Evolutionary conservation across 2,888 invertebrate species (phyloP).

Genomic region (Thecocarcelia acutangulata): DNA sequence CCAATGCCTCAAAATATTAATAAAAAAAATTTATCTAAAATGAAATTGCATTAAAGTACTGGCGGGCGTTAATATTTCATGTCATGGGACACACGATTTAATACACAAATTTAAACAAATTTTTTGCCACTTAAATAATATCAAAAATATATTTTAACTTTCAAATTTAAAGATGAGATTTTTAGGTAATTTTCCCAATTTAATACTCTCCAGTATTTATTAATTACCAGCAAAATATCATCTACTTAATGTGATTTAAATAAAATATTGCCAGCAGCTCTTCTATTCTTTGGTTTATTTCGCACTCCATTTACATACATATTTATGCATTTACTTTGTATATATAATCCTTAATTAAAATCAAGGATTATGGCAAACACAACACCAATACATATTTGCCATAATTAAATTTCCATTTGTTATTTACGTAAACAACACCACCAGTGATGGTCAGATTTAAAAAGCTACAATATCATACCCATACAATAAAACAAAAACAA

Average conservation of each 20-base stretch:
- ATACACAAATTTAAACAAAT: too few species aligned
- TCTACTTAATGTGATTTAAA: slow-evolving; percentile 30
- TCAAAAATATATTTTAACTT: too few species aligned
- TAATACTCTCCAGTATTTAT: slow-evolving; percentile 30
- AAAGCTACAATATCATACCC: slow-evolving; percentile 44
- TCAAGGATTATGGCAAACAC: slow-evolving; percentile 65
- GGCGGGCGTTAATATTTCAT: too few species aligned
- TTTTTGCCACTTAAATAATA: too few species aligned
- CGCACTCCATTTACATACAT: neutral
- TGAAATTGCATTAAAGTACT: too few species aligned
- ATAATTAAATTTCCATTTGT: slow-evolving; percentile 79
- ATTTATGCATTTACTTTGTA: neutral
- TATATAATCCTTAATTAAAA: slow-evolving; percentile 68
- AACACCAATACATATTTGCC: slow-evolving; percentile 69
- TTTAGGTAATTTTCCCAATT: neutral
- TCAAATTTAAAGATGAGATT: neutral
- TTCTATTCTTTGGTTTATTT: slow-evolving; percentile 8
- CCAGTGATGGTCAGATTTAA: slow-evolving; percentile 51
- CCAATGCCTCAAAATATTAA: too few species aligned
- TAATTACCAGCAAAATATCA: slow-evolving; percentile 37
- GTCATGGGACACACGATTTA: too few species aligned
- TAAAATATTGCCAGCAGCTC: slow-evolving; percentile 35
- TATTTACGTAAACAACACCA: slow-evolving; percentile 54
- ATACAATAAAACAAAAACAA: slow-evolving; percentile 36
- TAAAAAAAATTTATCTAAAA: too few species aligned